A percentile compares a stretch with the other conserved stretches of the same genome.
These are phyloP conservation scores for Liasis olivaceus DNA, from an alignment of 2,797 vertebrate species.

Conservation along the genomic window DNA sequence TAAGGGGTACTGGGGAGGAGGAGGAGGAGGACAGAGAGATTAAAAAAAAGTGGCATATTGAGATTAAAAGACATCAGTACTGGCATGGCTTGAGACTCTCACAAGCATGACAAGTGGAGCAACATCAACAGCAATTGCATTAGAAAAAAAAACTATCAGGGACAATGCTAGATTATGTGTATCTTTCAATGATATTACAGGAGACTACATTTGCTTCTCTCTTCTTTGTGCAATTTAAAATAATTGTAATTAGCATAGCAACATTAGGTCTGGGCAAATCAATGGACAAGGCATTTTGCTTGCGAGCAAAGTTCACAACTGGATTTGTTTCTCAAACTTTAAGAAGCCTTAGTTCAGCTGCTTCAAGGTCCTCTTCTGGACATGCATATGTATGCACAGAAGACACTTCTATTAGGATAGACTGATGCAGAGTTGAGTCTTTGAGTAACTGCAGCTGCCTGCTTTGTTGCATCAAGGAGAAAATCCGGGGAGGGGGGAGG, in stretches of 20 bases:
- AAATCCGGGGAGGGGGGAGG: not conserved
- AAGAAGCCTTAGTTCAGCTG: not conserved
- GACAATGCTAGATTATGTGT: not conserved
- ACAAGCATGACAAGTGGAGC: not conserved
- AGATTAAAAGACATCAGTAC: not conserved
- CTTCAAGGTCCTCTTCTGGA: not conserved
- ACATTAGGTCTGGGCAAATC: not conserved
- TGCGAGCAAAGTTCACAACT: too few species aligned
- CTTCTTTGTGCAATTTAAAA: not conserved
- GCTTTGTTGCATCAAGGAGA: not conserved
- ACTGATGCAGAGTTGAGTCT: not conserved
- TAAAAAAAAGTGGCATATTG: not conserved
- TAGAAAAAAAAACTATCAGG: not conserved
- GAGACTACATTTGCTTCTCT: not conserved
- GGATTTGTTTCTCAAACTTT: not conserved
- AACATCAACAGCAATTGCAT: not conserved
- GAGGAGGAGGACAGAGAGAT: not conserved
- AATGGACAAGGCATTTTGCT: too few species aligned
- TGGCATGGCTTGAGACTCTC: constrained; percentile 9
- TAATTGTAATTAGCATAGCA: not conserved
- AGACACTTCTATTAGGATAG: not conserved
- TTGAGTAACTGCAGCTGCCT: not conserved
- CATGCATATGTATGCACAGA: not conserved
- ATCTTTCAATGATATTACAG: not conserved
- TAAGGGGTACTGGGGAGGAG: not conserved